phyloP scores from a whole-genome alignment of 2,113 vertebrate genomes.

The Astur gentilis region DNA sequence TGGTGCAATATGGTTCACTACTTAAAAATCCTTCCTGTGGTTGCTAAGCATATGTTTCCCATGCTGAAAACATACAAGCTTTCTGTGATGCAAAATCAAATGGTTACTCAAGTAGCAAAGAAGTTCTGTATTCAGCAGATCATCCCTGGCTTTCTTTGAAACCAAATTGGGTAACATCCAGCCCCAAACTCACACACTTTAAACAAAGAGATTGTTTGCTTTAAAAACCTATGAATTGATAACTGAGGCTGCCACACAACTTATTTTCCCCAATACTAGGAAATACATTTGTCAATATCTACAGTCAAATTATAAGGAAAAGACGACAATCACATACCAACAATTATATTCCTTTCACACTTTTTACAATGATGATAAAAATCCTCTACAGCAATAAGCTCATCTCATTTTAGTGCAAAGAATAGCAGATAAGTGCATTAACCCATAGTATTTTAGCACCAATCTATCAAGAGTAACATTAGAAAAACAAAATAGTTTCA shows the following conservation, averaged over 20 bases:
- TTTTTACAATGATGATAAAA: neutral
- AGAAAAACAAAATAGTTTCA: neutral
- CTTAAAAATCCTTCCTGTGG: neutral
- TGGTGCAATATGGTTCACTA: neutral
- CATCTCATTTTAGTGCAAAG: neutral
- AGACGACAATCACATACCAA: neutral
- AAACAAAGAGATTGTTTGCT: neutral
- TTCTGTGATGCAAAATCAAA: neutral
- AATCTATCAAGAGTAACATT: neutral
- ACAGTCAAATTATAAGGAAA: neutral
- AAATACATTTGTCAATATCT: neutral
- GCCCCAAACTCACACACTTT: neutral
- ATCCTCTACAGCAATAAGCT: neutral
- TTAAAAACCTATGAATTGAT: neutral
- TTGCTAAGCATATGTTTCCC: neutral
- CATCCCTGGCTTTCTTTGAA: neutral
- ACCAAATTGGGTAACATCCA: neutral
- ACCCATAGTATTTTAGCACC: neutral
- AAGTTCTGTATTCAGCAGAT: neutral
- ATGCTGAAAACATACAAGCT: neutral
- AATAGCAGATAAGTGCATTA: neutral
- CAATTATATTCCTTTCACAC: neutral
- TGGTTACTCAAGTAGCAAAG: neutral
- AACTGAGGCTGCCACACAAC: neutral
- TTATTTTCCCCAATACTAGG: neutral